Evolutionary conservation across 2,888 invertebrate genomes (phyloP), one percentile per base, ranked within the genome.

Genomic region (Napeogenes inachia): DNA sequence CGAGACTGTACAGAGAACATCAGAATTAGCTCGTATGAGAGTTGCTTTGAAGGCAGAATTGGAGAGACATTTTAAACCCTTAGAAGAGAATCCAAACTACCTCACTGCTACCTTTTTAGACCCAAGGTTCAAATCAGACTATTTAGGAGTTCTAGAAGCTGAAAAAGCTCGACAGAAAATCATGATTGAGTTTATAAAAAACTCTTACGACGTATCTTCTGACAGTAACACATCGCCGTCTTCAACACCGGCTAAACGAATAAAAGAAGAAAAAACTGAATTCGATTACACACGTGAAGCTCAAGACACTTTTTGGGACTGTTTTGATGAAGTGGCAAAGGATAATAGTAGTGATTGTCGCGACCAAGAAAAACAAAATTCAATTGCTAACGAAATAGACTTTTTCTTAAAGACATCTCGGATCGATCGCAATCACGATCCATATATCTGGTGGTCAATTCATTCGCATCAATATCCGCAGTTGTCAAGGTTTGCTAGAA

Each of bases 291-390:
- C 21, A 21, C 21, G 21, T 21, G 21, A 21, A 21, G 21, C 21
- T 21, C 21, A 21, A 21, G 21, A 21, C 21, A 21, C 21, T 21
- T 21, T 21, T 21, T 21, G 21, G 21, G 21, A 50, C 45, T 13
- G 69, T 54, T 68, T 71, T 45, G 60, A 67, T 61, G 65, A 70
- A 62, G 69, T 38, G 55, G 67, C 68, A 66, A 65, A 67, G 54
- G 66, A 69, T 56, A 68, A 68, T 56, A 67, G 53, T 57, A 38
- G 8, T 38, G 38, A 38, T 38, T 38, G 1, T 56, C 50, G 50
- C 54, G 59, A 60, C 53, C 45, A 61, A 21, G 21, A 38, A 38
- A 38, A 59, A 64, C 54, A 56, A 63, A 65, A 63, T 45, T n/a
- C 57, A 35, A 60, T 63, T 50, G 46, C 62, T 46, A 59, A 56